Evolutionary conservation across 2,797 vertebrate species (phyloP).

Genomic region (Parauchenoglanis ngamensis): DNA sequence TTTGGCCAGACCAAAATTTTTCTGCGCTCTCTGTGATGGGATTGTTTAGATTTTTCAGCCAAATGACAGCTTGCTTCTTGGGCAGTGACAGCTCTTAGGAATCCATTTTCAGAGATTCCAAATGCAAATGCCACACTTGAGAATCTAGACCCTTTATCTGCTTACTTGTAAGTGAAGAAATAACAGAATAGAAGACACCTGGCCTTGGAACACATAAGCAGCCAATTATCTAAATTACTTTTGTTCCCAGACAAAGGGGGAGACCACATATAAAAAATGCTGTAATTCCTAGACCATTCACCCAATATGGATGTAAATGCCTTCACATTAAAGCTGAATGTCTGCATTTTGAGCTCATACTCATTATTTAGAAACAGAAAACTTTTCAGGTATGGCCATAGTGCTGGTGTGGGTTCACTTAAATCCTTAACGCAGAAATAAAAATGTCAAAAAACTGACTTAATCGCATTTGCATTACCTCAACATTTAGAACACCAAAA

Average conservation of each 20-base stretch:
- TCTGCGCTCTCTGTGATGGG: slow-evolving; percentile 29
- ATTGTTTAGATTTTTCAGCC: not conserved
- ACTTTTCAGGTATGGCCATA: not conserved
- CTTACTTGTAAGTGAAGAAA: not conserved
- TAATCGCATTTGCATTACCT: not conserved
- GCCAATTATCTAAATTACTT: not conserved
- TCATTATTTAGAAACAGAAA: not conserved
- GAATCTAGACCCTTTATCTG: not conserved
- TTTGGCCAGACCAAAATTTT: slow-evolving; percentile 46
- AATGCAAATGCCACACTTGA: not conserved
- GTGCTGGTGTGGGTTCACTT: too few species aligned
- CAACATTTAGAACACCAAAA: not conserved
- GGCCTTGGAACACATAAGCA: slow-evolving; percentile 1
- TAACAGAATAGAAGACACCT: not conserved
- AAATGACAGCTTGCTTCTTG: not conserved
- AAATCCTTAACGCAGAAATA: not conserved
- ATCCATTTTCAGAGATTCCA: not conserved
- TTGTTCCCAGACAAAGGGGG: too few species aligned
- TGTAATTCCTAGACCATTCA: not conserved
- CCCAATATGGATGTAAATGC: not conserved
- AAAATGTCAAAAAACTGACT: too few species aligned
- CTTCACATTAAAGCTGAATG: not conserved
- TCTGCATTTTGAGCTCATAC: not conserved
- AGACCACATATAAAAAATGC: not conserved
- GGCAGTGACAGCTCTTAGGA: not conserved